These are phyloP conservation scores for Eutrigla gurnardus DNA, from an alignment of 2,797 vertebrate species.

Conservation along the genomic window DNA sequence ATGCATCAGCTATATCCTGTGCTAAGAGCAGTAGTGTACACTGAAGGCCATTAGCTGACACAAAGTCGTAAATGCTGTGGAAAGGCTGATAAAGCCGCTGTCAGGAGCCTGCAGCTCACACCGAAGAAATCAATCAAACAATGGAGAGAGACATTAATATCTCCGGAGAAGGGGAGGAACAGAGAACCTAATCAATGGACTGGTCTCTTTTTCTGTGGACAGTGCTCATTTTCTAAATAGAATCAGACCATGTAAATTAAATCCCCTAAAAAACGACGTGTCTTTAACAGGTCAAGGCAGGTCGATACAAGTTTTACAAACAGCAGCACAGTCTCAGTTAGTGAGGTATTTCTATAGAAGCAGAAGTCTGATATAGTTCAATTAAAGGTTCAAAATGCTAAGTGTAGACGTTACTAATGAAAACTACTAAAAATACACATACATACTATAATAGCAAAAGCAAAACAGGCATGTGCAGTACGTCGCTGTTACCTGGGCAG, in stretches of 20 bases:
- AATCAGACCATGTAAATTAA: slow-evolving; percentile 7
- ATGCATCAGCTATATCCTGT: slow-evolving; percentile 81
- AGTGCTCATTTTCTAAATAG: slow-evolving; percentile 31
- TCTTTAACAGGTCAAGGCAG: slow-evolving; percentile 7
- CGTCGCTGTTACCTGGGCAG: slow-evolving; percentile 23
- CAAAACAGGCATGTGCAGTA: slow-evolving; percentile 1
- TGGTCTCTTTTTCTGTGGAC: slow-evolving; percentile 8
- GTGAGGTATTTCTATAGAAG: neutral
- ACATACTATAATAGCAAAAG: neutral
- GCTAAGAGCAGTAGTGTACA: slow-evolving; percentile 74
- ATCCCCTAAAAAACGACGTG: neutral
- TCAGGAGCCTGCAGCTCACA: slow-evolving; percentile 61
- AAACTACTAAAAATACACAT: neutral
- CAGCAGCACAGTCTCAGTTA: neutral
- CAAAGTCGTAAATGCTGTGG: slow-evolving; percentile 76
- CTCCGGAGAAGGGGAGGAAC: slow-evolving; percentile 44
- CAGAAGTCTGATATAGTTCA: neutral
- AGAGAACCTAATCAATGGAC: slow-evolving; percentile 55
- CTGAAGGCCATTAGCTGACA: slow-evolving; percentile 73
- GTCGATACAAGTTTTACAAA: neutral
- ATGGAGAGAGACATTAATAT: slow-evolving; percentile 65
- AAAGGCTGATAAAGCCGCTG: slow-evolving; percentile 77
- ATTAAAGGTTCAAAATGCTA: neutral
- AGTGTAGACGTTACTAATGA: neutral
- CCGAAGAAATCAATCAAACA: slow-evolving; percentile 78